Conservation (phyloP, 2,113 vertebrate genomes). For the Neopipo cinnamomea region DNA sequence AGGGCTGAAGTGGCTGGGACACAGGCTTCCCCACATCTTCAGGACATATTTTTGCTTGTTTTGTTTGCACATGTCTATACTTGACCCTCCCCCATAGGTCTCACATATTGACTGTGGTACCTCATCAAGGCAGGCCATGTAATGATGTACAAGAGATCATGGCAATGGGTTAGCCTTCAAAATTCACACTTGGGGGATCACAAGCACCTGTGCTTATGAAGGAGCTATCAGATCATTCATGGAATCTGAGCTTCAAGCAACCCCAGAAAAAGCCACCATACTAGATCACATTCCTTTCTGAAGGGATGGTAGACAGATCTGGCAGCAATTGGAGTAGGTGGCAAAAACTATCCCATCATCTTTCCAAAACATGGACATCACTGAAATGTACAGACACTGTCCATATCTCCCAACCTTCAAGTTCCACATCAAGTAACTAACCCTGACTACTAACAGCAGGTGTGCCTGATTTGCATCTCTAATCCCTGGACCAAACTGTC, state of each 20-base stretch:
- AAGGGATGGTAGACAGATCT: not conserved
- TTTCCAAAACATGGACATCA: not conserved
- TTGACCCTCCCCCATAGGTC: not conserved
- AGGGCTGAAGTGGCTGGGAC: not conserved
- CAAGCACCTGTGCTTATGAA: not conserved
- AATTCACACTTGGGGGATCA: not conserved
- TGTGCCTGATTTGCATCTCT: not conserved
- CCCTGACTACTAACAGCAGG: not conserved
- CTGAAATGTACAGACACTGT: not conserved
- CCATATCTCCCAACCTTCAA: fast-evolving
- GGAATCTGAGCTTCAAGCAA: not conserved
- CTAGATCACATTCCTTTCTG: not conserved
- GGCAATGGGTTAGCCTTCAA: not conserved
- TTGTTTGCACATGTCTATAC: not conserved
- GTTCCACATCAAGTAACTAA: not conserved
- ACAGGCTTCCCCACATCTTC: not conserved
- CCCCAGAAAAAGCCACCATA: not conserved
- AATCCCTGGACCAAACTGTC: not conserved
- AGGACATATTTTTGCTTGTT: not conserved
- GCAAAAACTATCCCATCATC: not conserved
- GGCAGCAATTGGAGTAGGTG: not conserved
- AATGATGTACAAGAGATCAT: not conserved
- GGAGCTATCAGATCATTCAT: not conserved
- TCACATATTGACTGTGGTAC: fast-evolving
- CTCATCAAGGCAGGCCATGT: not conserved